Base-by-base conservation (phyloP, 2,888 invertebrate species). In the Gortyna flavago region DNA sequence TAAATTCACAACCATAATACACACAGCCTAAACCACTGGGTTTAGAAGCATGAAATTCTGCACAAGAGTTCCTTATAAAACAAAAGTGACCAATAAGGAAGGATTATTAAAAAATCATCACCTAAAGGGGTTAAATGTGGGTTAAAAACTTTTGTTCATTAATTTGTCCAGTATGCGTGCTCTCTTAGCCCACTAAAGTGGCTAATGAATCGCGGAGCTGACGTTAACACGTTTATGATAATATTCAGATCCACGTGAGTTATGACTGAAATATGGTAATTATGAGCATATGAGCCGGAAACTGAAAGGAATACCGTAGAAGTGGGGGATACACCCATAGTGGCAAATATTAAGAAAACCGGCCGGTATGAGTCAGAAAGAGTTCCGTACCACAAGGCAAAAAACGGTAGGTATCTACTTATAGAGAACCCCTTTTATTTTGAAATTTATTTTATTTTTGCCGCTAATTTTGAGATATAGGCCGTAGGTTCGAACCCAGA, bases 201-300 rank as follows among this genome's bases (percentile, higher is more conserved):
- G 86, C 79, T 87, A 87, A 87, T 87, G 81, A 87, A 79, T 87
- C 79, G 86, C 84, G 57, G 79, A 77, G 79, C 80, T 83, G 87
- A 78, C 84, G 78, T 67, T 84, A 87, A 87, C 88, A 80, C 74
- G 80, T 81, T 87, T 85, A 85, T 87, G 84, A 79, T 85, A 85
- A 87, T 85, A 79, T 85, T 80, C 85, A 62, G 84, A 79, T 84
- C 84, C 79, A 72, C 73, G 74, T 83, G 80, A 86, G 73, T 77
- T 74, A 80, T 74, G 76, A 74, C 80, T 83, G 32, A 44, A 59
- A 73, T 72, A 62, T 72, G 78, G 61, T 70, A 65, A 62, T 62
- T 79, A 66, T 48, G 61, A 44, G 48, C 13, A 13, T 75, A 66
- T 38, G 61, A 48, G 57, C 18, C 9, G 6, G 6, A n/a, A 29